Evolutionary conservation across 2,113 vertebrate species (phyloP).

Genomic region (Saguinus midas): DNA sequence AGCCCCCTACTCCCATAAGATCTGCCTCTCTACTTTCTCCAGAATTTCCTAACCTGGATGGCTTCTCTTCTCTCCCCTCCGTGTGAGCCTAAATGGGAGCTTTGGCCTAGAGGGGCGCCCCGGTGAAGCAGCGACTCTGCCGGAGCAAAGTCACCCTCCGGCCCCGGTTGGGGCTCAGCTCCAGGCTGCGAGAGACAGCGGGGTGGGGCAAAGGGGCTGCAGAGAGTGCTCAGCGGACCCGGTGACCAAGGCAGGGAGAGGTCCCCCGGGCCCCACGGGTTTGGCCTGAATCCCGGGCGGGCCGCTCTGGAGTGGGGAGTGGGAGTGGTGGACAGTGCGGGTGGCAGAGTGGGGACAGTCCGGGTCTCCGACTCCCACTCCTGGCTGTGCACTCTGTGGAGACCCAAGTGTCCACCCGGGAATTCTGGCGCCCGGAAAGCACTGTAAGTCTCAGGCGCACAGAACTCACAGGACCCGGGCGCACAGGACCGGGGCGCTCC

Average conservation of each 20-base stretch:
- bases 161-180: neutral
- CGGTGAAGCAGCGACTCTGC: rapidly evolving
- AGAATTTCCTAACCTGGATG: neutral
- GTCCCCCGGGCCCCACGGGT: rapidly evolving
- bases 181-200: too few species aligned
- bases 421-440: rapidly evolving
- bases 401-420: rapidly evolving
- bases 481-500: rapidly evolving
- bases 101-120: too few species aligned
- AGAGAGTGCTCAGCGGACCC: neutral
- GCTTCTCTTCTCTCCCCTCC: too few species aligned
- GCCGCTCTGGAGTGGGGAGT: rapidly evolving
- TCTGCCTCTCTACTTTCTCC: too few species aligned
- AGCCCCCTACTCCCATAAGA: rapidly evolving
- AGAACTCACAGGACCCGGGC: too few species aligned
- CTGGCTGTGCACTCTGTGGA: neutral
- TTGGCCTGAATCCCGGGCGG: rapidly evolving
- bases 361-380: neutral
- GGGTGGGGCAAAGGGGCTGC: rapidly evolving
- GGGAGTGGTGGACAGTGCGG: neutral
- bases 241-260: too few species aligned
- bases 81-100: rapidly evolving
- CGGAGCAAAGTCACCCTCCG: too few species aligned
- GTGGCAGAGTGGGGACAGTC: neutral
- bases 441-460: rapidly evolving